Percentiles rank a stretch among this genome's conserved stretches.
phyloP scores from a whole-genome alignment of 1,140 invertebrate genomes.

The Monomorium pharaonis region DNA sequence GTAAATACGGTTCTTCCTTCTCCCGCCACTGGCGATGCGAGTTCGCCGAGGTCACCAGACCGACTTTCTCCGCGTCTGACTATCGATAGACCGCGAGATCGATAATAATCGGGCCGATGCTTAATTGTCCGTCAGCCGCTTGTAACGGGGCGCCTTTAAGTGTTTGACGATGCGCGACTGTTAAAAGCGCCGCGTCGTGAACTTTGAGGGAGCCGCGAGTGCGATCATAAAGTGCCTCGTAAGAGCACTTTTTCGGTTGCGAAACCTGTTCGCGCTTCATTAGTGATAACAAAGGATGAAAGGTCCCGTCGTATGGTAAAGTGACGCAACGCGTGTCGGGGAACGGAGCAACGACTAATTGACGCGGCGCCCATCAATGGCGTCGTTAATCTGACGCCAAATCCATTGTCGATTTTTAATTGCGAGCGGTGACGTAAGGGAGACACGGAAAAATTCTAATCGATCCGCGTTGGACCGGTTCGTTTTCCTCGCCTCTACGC shows the following conservation, averaged over 20 bases:
- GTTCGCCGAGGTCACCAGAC: conserved; percentile 56
- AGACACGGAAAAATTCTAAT: conserved; percentile 21
- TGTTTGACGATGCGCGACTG: conserved; percentile 42
- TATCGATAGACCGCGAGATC: conserved; percentile 53
- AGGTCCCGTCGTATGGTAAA: conserved; percentile 39
- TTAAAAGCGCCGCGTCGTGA: conserved; percentile 50
- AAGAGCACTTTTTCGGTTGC: conserved; percentile 56
- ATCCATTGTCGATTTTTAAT: conserved; percentile 48
- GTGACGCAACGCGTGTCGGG: neutral
- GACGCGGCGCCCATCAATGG: conserved; percentile 26
- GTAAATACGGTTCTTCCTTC: conserved; percentile 19
- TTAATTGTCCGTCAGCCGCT: conserved; percentile 62
- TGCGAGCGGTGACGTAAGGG: neutral
- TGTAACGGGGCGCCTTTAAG: conserved; percentile 37
- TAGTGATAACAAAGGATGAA: conserved; percentile 51
- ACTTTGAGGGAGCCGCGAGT: conserved; percentile 29
- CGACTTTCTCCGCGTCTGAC: conserved; percentile 66
- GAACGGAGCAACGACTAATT: conserved; percentile 31
- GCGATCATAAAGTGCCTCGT: conserved; percentile 34
- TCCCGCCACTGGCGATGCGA: neutral
- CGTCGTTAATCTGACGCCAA: conserved; percentile 40
- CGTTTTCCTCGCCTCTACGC: neutral
- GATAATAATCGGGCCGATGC: conserved; percentile 68
- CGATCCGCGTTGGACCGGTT: neutral
- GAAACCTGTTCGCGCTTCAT: conserved; percentile 56